Evolutionary conservation across 2,113 vertebrate genomes (phyloP), one percentile per base, ranked within the genome.

Genomic region (Scomber scombrus): DNA sequence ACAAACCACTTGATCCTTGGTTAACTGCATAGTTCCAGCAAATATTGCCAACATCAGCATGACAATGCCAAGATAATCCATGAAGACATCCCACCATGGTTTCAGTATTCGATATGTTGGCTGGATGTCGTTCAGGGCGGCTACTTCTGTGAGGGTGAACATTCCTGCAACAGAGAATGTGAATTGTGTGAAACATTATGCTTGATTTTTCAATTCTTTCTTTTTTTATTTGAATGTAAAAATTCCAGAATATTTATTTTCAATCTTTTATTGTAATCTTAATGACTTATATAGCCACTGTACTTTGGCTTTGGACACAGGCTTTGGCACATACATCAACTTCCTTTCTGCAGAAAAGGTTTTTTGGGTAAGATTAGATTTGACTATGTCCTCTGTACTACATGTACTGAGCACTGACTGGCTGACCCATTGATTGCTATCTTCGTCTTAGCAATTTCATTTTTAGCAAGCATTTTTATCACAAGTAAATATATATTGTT

Each of bases 81-180:
- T 99, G 92, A 99, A 99, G 50, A 99, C 98, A 74, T 99, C 98
- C 98, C 98, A 99, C 98, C 98, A 99, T 97, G 98, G 98, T 92
- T 99, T 99, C 94, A 99, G 94, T 82, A 99, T 99, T 43, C 97
- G 96, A 78, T 99, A 99, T 23, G 98, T 99, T 82, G 98, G 97
- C 92, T 98, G 97, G 87, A 99, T 97, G 94, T 99, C 98, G 94
- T 97, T 99, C 88, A 99, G 95, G 14, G 98, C 97, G 91, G 97
- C 97, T 94, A 99, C 97, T 96, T 99, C 98, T 68, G 98, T 97
- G 91, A 99, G 98, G 94, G 97, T 97, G 92, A 99, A 99, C 98
- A 99, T 99, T 96, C 97, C 98, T 99, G 91, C 56, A 93, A 95
- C 60, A 94, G 89, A 94, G 64, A 76, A 75, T 15, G n/a, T 16